These are phyloP conservation scores for Zapornia atra DNA, from an alignment of 2,113 vertebrate species.

Conservation along the genomic window DNA sequence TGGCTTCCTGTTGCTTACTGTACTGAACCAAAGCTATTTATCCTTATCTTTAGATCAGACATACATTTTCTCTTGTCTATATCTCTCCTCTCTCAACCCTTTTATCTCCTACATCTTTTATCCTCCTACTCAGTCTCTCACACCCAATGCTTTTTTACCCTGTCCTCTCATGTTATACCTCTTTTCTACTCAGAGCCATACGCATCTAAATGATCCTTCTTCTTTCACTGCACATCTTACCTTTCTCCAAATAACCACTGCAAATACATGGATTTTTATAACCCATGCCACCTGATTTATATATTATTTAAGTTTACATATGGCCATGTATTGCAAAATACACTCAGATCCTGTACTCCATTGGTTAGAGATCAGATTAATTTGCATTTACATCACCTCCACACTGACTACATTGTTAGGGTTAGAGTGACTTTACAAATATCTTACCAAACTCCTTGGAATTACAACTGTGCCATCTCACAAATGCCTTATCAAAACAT, in stretches of 20 bases:
- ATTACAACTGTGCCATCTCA: constrained; percentile 35
- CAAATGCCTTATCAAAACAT: constrained; percentile 43
- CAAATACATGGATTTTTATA: background rate
- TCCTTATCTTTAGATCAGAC: constrained; percentile 57
- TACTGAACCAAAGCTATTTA: constrained; percentile 38
- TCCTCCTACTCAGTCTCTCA: constrained; percentile 65
- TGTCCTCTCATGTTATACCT: constrained; percentile 34
- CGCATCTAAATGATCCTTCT: background rate
- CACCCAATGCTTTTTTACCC: constrained; percentile 39
- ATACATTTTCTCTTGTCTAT: constrained; percentile 53
- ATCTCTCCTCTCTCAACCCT: constrained; percentile 40
- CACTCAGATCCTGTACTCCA: background rate
- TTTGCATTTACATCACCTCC: constrained; percentile 12
- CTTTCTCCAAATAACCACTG: background rate
- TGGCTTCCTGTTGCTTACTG: constrained; percentile 43
- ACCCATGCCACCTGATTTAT: background rate
- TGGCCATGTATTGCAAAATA: background rate
- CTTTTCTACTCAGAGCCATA: background rate
- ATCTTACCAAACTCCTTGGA: constrained; percentile 45
- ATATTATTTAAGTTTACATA: background rate
- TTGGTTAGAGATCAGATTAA: background rate
- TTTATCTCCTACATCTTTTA: constrained; percentile 67
- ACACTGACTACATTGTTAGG: background rate
- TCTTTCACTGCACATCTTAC: background rate
- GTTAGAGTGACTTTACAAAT: constrained; percentile 9